These are phyloP conservation scores for Crotalus helleri DNA, from an alignment of 2,113 vertebrate species.

Conservation along the genomic window DNA sequence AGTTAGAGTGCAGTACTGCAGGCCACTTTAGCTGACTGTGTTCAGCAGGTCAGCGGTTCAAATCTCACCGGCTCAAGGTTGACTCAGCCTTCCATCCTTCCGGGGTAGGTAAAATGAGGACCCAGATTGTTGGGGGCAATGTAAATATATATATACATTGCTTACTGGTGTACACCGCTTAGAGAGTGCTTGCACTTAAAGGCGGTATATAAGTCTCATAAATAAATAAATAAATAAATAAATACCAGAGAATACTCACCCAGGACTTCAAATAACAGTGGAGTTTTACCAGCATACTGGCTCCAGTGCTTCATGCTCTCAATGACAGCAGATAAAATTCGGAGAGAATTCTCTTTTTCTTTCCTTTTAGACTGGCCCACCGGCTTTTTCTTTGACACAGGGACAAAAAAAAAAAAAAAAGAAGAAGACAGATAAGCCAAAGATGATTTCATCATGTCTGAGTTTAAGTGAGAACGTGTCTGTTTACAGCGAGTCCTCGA, in stretches of 20 bases:
- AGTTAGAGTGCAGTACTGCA: too few relatives aligned
- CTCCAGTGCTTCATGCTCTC: constrained; percentile 90
- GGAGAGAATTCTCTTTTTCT: constrained; percentile 75
- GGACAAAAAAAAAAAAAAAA: constrained; percentile 12
- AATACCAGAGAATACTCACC: constrained; percentile 70
- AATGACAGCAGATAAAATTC: constrained; percentile 85
- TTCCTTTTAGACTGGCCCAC: constrained; percentile 62
- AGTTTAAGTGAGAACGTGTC: not conserved
- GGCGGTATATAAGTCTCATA: too few relatives aligned
- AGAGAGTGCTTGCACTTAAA: too few relatives aligned
- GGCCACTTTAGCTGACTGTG: too few relatives aligned
- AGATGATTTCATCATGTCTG: not conserved
- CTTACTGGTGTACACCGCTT: too few relatives aligned
- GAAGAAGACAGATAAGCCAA: constrained; percentile 13
- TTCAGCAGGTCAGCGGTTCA: too few relatives aligned
- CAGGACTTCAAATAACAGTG: constrained; percentile 87
- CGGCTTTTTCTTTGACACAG: constrained; percentile 60
- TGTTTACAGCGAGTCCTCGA: not conserved
- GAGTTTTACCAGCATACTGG: constrained; percentile 76
- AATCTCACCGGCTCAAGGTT: too few relatives aligned
- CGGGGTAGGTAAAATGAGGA: too few relatives aligned
- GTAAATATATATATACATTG: too few relatives aligned
- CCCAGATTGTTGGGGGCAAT: too few relatives aligned
- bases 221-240: too few relatives aligned
- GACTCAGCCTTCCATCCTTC: too few relatives aligned